Evolutionary conservation across 2,113 vertebrate genomes (phyloP), one percentile per base, ranked within the genome.

Genomic region (Oceanites oceanicus): DNA sequence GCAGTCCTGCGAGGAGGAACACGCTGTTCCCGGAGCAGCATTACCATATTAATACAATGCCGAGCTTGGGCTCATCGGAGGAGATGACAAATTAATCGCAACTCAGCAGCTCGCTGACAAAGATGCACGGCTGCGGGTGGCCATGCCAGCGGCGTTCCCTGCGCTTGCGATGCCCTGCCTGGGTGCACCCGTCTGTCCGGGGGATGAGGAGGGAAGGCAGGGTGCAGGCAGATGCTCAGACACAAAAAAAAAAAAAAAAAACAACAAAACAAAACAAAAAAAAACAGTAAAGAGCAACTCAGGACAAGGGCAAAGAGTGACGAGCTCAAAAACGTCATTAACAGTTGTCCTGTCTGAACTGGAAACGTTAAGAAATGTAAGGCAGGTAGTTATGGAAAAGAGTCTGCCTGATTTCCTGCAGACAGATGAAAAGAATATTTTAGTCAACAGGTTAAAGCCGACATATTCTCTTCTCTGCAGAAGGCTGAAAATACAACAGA

Each of bases 401-500:
- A 72, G 86, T 86, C 92, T 92, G 92, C 67, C 68, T 11, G 19
- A 9, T 42, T 93, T 94, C 78, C 96, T 68, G 82, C 81, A 88
- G 86, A 16, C 68, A 91, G 70, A 88, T 44, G n/a, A 53, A 27
- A 72, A 78, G 87, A 76, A 4, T 29, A 63, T 58, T 81, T 83
- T 67, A 92, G 94, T 61, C 90, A 74, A 44, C 77, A 86, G 90
- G 94, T 94, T 91, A 86, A 90, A 80, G 93, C 23, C 7, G 93
- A 93, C 15, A 3, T 44, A 88, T 71, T 77, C 93, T 88, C 87
- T 80, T 49, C 89, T 26, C 87, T 90, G 81, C 71, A 59, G 45
- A 90, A 82, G 47, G 84, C 73, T 92, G 92, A 80, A 96, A 97
- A 96, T 86, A 94, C 14, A 92, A 79, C 73, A 62, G 81, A 97